phyloP scores from a whole-genome alignment of 2,797 vertebrate genomes.

The Varecia variegata region DNA sequence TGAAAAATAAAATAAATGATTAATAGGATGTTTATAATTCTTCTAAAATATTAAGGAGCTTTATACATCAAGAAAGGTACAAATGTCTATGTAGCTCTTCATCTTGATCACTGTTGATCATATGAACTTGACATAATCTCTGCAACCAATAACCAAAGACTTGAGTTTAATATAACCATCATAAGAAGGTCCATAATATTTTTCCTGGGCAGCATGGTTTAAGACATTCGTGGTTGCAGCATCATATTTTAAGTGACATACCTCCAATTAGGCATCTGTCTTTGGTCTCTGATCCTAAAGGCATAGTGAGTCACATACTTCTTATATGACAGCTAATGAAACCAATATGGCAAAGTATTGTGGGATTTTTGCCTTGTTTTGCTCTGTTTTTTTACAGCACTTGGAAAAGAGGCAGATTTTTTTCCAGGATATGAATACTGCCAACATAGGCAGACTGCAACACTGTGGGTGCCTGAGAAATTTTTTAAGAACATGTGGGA shows the following conservation, averaged over 20 bases:
- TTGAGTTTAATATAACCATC: not conserved
- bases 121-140: not conserved
- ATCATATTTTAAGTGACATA: not conserved
- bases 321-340: not conserved
- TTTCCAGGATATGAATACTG: slow-evolving; percentile 43
- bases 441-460: slow-evolving; percentile 63
- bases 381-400: slow-evolving; percentile 47
- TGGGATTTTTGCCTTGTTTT: slow-evolving; percentile 43
- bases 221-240: not conserved
- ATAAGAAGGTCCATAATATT: not conserved
- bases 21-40: not conserved
- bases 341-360: slow-evolving; percentile 15
- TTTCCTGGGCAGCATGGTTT: not conserved
- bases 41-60: slow-evolving; percentile 5
- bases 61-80: not conserved
- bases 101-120: not conserved
- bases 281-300: slow-evolving; percentile 18
- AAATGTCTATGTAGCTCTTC: not conserved
- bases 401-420: slow-evolving; percentile 30
- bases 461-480: slow-evolving; percentile 57
- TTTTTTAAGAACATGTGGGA: slow-evolving; percentile 57
- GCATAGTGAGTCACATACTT: not conserved
- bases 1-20: slow-evolving; percentile 18
- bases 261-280: not conserved
- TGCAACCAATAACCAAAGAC: not conserved